Evolutionary conservation across 2,888 invertebrate species (phyloP).

Genomic region (Geophilus truncorum): DNA sequence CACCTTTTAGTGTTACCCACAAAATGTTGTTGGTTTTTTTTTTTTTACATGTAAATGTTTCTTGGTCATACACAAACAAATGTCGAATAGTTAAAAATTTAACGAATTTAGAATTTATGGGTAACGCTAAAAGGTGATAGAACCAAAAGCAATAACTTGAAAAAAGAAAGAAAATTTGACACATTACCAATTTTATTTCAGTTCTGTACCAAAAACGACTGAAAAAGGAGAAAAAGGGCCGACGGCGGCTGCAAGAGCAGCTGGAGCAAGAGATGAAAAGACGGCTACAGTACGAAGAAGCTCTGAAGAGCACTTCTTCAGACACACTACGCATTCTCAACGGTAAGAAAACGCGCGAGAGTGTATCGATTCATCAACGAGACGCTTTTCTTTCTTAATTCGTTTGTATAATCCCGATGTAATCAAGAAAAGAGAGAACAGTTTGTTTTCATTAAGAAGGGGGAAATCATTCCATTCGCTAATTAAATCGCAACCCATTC

Average conservation of each 20-base stretch:
- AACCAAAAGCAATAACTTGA: no score
- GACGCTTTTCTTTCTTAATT: conserved; percentile 8
- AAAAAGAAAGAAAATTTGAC: no score
- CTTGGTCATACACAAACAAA: no score
- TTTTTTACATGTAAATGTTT: no score
- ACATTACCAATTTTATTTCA: conserved; percentile 52
- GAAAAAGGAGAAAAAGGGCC: conserved; percentile 77
- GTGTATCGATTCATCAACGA: background rate
- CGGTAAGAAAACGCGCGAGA: conserved; percentile 55
- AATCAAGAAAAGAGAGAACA: conserved; percentile 13
- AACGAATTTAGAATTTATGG: no score
- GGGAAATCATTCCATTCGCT: conserved; percentile 16
- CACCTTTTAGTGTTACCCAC: background rate
- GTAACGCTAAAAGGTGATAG: no score
- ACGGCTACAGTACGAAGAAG: conserved; percentile 73
- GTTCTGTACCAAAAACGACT: conserved; percentile 83
- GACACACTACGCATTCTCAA: conserved; percentile 74
- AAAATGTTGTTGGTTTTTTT: no score
- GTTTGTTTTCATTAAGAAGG: conserved; percentile 13
- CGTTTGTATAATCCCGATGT: conserved; percentile 14
- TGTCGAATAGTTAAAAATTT: no score
- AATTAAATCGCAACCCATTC: conserved; percentile 17
- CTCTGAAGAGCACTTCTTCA: conserved; percentile 67
- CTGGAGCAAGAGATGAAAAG: conserved; percentile 73
- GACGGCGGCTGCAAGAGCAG: conserved; percentile 78